phyloP scores from a whole-genome alignment of 2,113 vertebrate genomes.

The Hippocampus abdominalis region DNA sequence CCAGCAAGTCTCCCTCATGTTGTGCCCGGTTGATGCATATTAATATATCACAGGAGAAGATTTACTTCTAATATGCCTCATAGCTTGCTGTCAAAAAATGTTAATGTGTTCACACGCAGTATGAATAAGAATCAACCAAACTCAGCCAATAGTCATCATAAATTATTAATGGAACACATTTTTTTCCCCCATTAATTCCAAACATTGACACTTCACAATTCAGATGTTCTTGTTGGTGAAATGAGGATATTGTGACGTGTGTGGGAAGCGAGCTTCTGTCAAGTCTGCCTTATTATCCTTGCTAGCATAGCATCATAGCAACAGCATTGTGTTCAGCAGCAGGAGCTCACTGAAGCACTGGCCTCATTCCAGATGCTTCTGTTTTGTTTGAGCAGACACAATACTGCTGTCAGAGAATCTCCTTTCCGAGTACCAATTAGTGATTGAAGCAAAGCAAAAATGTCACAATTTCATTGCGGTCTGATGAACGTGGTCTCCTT shows the following conservation, averaged over 20 bases:
- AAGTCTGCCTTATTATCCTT: conserved; percentile 6
- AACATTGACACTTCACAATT: conserved; percentile 29
- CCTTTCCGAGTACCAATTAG: conserved; percentile 29
- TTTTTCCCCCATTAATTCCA: conserved; percentile 5
- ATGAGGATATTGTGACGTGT: conserved; percentile 15
- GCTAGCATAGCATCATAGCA: conserved; percentile 4
- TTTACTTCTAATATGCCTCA: not conserved
- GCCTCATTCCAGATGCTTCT: conserved; percentile 40
- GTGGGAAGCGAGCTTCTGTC: conserved; percentile 12
- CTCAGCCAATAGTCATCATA: conserved; percentile 9
- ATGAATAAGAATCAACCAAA: conserved; percentile 1
- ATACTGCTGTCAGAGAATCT: conserved; percentile 21
- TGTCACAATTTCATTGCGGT: conserved; percentile 39
- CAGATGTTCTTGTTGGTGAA: conserved; percentile 1
- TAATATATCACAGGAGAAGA: not conserved
- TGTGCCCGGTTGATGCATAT: not conserved
- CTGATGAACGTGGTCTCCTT: not conserved
- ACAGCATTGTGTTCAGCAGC: conserved; percentile 19
- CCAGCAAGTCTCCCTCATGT: too few species aligned
- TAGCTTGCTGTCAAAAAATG: not conserved
- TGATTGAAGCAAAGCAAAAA: conserved; percentile 51
- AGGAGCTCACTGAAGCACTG: conserved; percentile 35
- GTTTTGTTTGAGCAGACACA: not conserved
- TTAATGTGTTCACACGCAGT: not conserved
- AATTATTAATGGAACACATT: conserved; percentile 28